Evolutionary conservation across 2,888 invertebrate species (phyloP).

Genomic region (Ichneumoninae sp.): DNA sequence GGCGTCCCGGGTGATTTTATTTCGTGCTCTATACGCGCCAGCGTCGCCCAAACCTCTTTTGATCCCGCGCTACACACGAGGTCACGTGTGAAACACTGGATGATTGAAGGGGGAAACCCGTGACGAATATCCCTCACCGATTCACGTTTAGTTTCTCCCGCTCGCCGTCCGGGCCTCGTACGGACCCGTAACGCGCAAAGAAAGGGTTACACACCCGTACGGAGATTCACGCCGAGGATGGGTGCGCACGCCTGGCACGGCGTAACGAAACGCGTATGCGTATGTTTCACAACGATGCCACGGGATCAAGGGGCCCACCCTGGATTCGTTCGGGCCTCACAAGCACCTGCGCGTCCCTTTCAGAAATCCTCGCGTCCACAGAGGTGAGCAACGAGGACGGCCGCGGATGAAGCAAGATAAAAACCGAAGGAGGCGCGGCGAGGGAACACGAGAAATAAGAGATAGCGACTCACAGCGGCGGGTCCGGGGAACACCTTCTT

Average conservation of each 20-base stretch:
- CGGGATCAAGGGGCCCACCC: slow-evolving; percentile 25
- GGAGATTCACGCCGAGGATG: slow-evolving; percentile 4
- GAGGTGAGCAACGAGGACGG: neutral
- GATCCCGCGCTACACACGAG: slow-evolving; percentile 44
- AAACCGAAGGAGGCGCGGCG: slow-evolving; percentile 10
- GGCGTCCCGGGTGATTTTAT: slow-evolving; percentile 51
- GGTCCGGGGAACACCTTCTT: slow-evolving; percentile 17
- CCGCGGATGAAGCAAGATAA: neutral
- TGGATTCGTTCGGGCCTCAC: slow-evolving; percentile 34
- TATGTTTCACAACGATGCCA: slow-evolving; percentile 15
- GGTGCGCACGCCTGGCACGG: slow-evolving; percentile 14
- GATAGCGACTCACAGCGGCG: slow-evolving; percentile 32
- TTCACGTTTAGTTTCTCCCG: slow-evolving; percentile 28
- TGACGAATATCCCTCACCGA: slow-evolving; percentile 56
- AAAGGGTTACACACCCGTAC: slow-evolving; percentile 5
- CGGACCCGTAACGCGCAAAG: neutral
- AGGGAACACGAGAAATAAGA: slow-evolving; percentile 29
- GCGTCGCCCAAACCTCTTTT: slow-evolving; percentile 46
- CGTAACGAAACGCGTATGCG: slow-evolving; percentile 37
- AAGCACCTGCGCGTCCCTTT: slow-evolving; percentile 40
- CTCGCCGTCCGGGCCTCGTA: neutral
- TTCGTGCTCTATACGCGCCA: slow-evolving; percentile 26
- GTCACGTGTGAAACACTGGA: slow-evolving; percentile 49
- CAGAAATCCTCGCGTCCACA: slow-evolving; percentile 6
- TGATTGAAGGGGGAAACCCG: slow-evolving; percentile 58